A percentile compares a stretch with the other conserved stretches of the same genome.
phyloP scores from a whole-genome alignment of 2,888 invertebrate genomes.

The Galeopsomyia nigrocyanea region DNA sequence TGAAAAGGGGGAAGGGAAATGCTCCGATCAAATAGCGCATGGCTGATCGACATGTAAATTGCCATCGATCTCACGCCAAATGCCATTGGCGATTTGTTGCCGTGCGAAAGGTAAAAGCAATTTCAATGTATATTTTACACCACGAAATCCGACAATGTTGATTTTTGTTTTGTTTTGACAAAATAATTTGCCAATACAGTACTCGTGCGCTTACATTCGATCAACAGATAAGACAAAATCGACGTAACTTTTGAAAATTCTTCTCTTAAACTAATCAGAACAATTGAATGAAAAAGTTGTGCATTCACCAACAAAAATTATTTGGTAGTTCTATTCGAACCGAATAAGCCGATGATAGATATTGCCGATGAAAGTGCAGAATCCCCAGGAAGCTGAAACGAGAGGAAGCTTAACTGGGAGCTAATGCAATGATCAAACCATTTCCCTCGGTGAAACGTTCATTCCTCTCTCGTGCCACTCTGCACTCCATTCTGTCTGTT shows the following conservation, averaged over 20 bases:
- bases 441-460: constrained; percentile 47
- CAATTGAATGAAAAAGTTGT: too few species aligned
- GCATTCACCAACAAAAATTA: too few species aligned
- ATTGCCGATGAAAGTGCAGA: constrained; percentile 47
- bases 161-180: too few species aligned
- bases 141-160: too few species aligned
- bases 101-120: background rate
- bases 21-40: background rate
- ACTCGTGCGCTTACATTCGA: too few species aligned
- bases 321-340: too few species aligned
- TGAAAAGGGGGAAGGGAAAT: background rate
- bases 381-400: constrained; percentile 24
- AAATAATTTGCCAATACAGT: too few species aligned
- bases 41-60: constrained; percentile 30
- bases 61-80: constrained; percentile 10
- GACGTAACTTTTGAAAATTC: too few species aligned
- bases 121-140: too few species aligned
- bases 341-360: constrained; percentile 13
- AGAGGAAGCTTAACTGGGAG: constrained; percentile 40
- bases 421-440: constrained; percentile 52
- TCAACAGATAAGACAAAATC: too few species aligned
- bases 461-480: background rate
- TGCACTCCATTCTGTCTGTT: constrained; percentile 2
- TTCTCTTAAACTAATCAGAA: too few species aligned
- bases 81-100: background rate